Percentiles rank a stretch among this genome's conserved stretches.
Evolutionary conservation across 2,888 invertebrate species (phyloP).

Genomic region (Sphaerophoria rueppellii): DNA sequence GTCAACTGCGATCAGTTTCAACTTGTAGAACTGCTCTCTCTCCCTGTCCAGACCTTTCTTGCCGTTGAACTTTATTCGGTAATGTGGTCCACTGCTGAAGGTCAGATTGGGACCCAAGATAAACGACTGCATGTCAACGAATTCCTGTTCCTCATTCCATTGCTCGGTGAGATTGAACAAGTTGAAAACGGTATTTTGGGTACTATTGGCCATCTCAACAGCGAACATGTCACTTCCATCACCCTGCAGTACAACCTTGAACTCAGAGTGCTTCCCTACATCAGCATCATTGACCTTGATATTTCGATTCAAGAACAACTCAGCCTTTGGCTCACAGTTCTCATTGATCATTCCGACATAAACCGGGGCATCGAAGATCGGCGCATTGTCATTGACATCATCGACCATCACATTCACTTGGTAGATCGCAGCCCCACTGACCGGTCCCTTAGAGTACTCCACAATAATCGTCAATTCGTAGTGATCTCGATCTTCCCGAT

Average conservation of each 20-base stretch:
- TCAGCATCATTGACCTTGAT: conserved; percentile 90
- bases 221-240: conserved; percentile 89
- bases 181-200: conserved; percentile 79
- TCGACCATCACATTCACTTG: conserved; percentile 91
- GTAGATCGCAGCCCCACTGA: conserved; percentile 89
- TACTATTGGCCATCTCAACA: conserved; percentile 84
- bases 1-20: conserved; percentile 90
- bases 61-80: conserved; percentile 79
- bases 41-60: conserved; percentile 87
- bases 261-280: conserved; percentile 86
- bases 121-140: conserved; percentile 80
- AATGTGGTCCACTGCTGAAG: conserved; percentile 78
- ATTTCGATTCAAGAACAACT: conserved; percentile 87
- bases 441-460: conserved; percentile 88
- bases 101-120: conserved; percentile 79
- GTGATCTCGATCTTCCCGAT: conserved; percentile 88
- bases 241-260: conserved; percentile 87
- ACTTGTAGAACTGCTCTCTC: conserved; percentile 86
- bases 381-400: conserved; percentile 94
- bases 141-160: conserved; percentile 81
- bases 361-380: conserved; percentile 87
- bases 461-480: conserved; percentile 91
- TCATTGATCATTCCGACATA: conserved; percentile 92
- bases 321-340: conserved; percentile 88
- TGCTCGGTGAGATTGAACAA: conserved; percentile 81